These are phyloP conservation scores for Neodontobutis hainanensis DNA, from an alignment of 2,113 vertebrate genomes.

Conservation along the genomic window DNA sequence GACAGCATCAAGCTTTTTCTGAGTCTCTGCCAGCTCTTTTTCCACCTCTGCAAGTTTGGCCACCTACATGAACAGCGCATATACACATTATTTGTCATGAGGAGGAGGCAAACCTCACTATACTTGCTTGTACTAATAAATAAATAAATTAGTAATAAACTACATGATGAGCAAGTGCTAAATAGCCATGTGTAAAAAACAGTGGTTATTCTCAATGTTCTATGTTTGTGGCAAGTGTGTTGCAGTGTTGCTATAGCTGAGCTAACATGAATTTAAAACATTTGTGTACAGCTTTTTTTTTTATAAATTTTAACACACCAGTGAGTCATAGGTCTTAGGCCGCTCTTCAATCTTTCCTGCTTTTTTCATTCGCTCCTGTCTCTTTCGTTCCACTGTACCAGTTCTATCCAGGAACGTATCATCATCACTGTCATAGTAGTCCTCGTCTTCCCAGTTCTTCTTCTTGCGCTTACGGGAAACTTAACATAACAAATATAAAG, in stretches of 20 bases:
- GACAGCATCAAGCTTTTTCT: slow-evolving; percentile 83
- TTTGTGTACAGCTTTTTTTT: not conserved
- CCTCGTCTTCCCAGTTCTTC: slow-evolving; percentile 98
- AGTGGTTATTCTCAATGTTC: no score
- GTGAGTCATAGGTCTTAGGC: slow-evolving; percentile 89
- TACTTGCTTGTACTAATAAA: no score
- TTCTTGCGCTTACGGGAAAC: slow-evolving; percentile 95
- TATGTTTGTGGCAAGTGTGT: no score
- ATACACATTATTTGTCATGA: not conserved
- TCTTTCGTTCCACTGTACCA: slow-evolving; percentile 92
- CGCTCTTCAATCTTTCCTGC: slow-evolving; percentile 93
- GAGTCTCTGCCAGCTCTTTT: slow-evolving; percentile 86
- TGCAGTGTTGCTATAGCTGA: no score
- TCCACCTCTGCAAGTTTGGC: slow-evolving; percentile 88
- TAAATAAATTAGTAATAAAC: no score
- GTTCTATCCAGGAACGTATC: slow-evolving; percentile 96
- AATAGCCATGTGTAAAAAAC: no score
- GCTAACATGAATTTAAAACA: not conserved
- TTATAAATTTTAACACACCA: slow-evolving; percentile 76
- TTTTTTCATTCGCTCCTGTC: slow-evolving; percentile 93
- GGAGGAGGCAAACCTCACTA: not conserved
- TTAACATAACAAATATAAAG: slow-evolving; percentile 42
- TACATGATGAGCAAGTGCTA: no score
- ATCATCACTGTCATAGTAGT: slow-evolving; percentile 97
- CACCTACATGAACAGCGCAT: slow-evolving; percentile 72